phyloP scores from a whole-genome alignment of 2,113 vertebrate species.

The Ptilonorhynchus violaceus region DNA sequence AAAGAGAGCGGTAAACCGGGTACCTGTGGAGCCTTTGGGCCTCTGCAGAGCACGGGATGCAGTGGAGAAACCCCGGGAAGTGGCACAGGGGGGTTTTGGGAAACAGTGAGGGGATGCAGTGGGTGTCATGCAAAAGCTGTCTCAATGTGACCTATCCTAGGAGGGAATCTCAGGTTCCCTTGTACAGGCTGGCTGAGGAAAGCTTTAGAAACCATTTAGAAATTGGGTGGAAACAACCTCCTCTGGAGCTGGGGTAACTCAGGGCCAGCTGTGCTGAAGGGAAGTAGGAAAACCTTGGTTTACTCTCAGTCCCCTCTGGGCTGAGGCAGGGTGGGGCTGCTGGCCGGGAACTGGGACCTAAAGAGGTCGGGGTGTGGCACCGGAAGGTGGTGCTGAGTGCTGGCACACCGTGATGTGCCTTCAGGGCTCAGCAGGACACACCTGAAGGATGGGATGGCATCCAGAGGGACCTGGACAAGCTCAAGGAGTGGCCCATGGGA shows the following conservation, averaged over 20 bases:
- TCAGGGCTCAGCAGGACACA: too few species aligned
- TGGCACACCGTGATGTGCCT: too few species aligned
- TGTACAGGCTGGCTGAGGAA: too few species aligned
- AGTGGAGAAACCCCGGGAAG: neutral
- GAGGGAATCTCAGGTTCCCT: neutral
- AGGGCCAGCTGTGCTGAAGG: neutral
- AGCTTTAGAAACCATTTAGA: neutral
- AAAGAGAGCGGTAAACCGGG: too few species aligned
- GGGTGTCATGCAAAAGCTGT: neutral
- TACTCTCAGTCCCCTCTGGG: accelerated
- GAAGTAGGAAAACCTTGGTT: neutral
- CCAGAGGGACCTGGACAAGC: too few species aligned
- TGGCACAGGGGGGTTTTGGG: neutral
- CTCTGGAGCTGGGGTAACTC: too few species aligned
- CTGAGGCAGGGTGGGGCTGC: neutral
- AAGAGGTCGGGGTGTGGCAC: neutral
- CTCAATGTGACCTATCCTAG: neutral
- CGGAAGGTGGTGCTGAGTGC: neutral
- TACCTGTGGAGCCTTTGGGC: neutral
- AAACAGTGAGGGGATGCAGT: too few species aligned
- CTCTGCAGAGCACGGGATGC: neutral
- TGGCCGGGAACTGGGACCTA: neutral
- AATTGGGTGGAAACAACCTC: accelerated
- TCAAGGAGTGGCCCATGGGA: too few species aligned
- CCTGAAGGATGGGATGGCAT: too few species aligned